Base-by-base conservation (phyloP, 1,140 invertebrate genomes). In the Atta colombica region DNA sequence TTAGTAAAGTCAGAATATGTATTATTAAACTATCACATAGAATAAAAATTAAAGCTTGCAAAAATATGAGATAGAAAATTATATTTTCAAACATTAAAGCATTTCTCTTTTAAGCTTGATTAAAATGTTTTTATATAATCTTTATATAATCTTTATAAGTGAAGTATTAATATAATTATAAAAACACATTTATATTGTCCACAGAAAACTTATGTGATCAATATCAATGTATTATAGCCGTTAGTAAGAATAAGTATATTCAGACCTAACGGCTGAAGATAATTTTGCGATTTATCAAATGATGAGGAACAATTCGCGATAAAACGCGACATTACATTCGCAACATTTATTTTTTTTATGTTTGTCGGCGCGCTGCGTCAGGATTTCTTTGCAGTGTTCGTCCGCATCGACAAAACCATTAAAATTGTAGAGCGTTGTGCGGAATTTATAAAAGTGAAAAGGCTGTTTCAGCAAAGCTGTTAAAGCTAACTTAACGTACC, bases 391-490 rank as follows among this genome's bases (percentile, higher is more conserved):
- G 61, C 14, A n/a, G 12, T 4, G 14, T 53, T 69, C 39, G 18
- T 81, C 12, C 14, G 39, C 39, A 82, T 82, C 25, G 39, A 74
- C 18, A n/a, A 25, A 75, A 75, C 39, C 58, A 63, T 75, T 74
- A 75, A 74, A 84, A 75, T 21, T 28, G 28, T 35, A 53, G 61
- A 85, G 18, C 18, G 35, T 61, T 78, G 49, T 77, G 39, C 51
- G 63, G 61, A 85, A 78, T 85, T 85, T 78, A 68, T 85, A 66
- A 85, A 77, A 85, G 74, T 85, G 74, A 78, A 60, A 85, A 78
- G 35, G 21, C 74, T 77, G 60, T 66, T 66, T 85, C 74, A 85
- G 82, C 82, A 53, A 51, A 77, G 61, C 82, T 28, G 60, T 85
- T 85, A 85, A 85, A 77, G 61, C 28, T 65, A 49, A 65, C 74